Base-by-base conservation (phyloP, 35 echinoderm and acorn worm species). In the Ophiothrix spiculata region DNA sequence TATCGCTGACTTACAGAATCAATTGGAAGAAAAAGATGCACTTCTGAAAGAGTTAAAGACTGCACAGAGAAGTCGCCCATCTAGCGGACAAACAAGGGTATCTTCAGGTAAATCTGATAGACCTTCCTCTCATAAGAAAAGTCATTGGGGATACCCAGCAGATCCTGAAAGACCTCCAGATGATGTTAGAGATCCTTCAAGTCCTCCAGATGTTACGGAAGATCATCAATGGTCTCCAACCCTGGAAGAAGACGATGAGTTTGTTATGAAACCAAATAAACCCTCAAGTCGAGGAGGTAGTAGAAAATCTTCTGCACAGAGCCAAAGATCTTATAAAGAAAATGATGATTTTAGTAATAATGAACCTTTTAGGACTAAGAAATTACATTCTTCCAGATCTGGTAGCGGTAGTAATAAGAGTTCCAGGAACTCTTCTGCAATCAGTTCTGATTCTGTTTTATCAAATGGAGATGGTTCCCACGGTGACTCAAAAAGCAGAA, bases 1-100 rank as follows among this genome's bases (percentile, higher is more conserved):
- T 23, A 91, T 91, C 35, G n/a, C 21, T 14, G 77, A 91, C 32
- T 79, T 91, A 11, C 45, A 86, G 81, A 79, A 75, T n/a, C 37
- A 56, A 1, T 39, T 91, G 10, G 37, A 86, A 37, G 77, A 87
- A 56, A 86, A 40, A 36, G 90, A 91, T 19, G 13, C 15, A 40
- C 8, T 56, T 15, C 69, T 91, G 35, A 79, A 74, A 25, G 56
- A 86, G 32, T 56, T 86, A 23, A 69, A 41, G 23, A 74, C 60
- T 8, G 35, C 35, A 33, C 33, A 36, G 10, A 32, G 13, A 4
- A 40, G 64, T 3, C 45, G 80, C 19, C 80, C 87, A 40, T 23
- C 80, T 1, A 89, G 87, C 76, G 49, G 80, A 82, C 19, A 78
- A 10, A 64, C 25, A 33, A 88, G 77, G 17, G 36, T 19, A n/a